phyloP scores from a whole-genome alignment of 2,888 invertebrate species.

The Yponomeuta evonymella region DNA sequence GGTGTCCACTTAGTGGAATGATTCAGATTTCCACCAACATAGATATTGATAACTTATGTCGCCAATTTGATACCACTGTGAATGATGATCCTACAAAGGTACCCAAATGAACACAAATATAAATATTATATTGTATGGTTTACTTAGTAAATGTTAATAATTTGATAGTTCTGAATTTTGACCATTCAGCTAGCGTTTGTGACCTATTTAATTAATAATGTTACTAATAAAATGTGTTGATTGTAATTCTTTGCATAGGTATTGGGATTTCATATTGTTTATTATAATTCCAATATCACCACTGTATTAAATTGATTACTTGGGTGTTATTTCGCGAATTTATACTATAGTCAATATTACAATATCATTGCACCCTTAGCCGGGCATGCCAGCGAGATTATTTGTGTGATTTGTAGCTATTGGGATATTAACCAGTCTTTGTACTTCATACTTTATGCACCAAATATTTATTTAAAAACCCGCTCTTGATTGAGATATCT shows the following conservation, averaged over 20 bases:
- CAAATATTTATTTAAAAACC: constrained; percentile 50
- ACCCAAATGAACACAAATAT: not conserved
- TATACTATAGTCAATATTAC: constrained; percentile 42
- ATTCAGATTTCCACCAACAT: too few relatives aligned
- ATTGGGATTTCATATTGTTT: constrained; percentile 39
- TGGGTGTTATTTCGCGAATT: constrained; percentile 45
- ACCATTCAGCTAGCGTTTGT: constrained; percentile 47
- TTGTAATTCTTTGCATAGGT: constrained; percentile 19
- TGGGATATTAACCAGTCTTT: constrained; percentile 18
- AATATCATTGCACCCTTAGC: constrained; percentile 52
- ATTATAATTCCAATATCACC: constrained; percentile 33
- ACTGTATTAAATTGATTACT: constrained; percentile 41
- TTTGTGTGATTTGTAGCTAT: constrained; percentile 27
- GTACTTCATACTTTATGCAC: constrained; percentile 45
- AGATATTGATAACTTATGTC: too few relatives aligned
- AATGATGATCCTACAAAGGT: not conserved
- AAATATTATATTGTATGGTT: not conserved
- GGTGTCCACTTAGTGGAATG: too few relatives aligned
- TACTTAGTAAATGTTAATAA: constrained; percentile 21
- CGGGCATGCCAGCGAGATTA: constrained; percentile 49
- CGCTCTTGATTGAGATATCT: constrained; percentile 56
- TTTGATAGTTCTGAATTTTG: constrained; percentile 35
- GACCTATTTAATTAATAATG: constrained; percentile 25
- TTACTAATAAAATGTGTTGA: constrained; percentile 26
- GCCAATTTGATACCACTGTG: not conserved